phyloP scores from a whole-genome alignment of 2,797 vertebrate species.

The Geotrypetes seraphini region DNA sequence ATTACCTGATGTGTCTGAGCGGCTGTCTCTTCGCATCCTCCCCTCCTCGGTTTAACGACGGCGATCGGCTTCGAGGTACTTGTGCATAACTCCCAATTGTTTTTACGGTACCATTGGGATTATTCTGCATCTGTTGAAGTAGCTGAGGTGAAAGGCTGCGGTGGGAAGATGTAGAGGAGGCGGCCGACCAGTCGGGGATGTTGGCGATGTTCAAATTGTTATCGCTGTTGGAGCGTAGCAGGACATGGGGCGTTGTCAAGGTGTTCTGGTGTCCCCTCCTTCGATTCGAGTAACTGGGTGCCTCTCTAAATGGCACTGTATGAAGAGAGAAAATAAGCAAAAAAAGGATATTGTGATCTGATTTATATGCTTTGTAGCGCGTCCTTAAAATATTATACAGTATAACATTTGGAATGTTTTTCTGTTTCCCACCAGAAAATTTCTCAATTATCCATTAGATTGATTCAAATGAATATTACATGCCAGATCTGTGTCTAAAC shows the following conservation, averaged over 20 bases:
- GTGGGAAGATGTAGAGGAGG: slow-evolving; percentile 59
- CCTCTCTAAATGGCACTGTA: slow-evolving; percentile 91
- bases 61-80: slow-evolving; percentile 75
- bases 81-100: slow-evolving; percentile 71
- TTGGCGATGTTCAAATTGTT: slow-evolving; percentile 75
- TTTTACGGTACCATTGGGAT: slow-evolving; percentile 78
- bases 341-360: too few species aligned
- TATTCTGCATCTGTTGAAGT: slow-evolving; percentile 79
- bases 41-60: slow-evolving; percentile 81
- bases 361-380: too few species aligned
- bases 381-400: too few species aligned
- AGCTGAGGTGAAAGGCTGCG: slow-evolving; percentile 90
- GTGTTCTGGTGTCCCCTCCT: slow-evolving; percentile 70
- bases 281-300: slow-evolving; percentile 80
- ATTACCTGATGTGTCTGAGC: slow-evolving; percentile 59
- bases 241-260: slow-evolving; percentile 73
- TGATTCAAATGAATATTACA: too few species aligned
- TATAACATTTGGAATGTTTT: too few species aligned
- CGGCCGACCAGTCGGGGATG: slow-evolving; percentile 57
- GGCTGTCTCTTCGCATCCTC: slow-evolving; percentile 68
- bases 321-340: too few species aligned
- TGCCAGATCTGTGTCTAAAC: too few species aligned
- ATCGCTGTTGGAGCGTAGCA: slow-evolving; percentile 92
- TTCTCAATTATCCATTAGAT: too few species aligned
- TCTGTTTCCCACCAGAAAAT: too few species aligned